Conservation (phyloP, 1,140 invertebrate genomes). For the Bicyclus anynana region DNA sequence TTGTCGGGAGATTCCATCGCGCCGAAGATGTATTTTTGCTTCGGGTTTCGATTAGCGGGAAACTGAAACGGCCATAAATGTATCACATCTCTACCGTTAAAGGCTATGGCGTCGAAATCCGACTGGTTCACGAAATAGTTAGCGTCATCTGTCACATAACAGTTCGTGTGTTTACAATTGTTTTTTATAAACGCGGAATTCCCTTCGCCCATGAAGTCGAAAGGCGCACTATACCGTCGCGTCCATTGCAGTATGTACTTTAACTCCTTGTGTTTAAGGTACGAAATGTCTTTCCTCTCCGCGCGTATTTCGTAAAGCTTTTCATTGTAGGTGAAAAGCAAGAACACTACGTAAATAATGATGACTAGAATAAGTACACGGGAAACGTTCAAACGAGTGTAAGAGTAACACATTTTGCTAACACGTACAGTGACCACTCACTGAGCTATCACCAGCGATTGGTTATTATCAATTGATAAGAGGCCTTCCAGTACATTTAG, state of each 20-base stretch:
- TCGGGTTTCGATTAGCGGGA: slow-evolving; percentile 29
- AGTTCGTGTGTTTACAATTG: slow-evolving; percentile 42
- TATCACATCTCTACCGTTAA: slow-evolving; percentile 44
- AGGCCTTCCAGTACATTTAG: too few relatives aligned
- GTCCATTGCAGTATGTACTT: slow-evolving; percentile 51
- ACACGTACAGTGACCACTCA: neutral
- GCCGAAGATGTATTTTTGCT: slow-evolving; percentile 63
- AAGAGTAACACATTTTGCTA: neutral
- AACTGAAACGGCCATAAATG: slow-evolving; percentile 27
- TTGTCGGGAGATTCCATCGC: slow-evolving; percentile 55
- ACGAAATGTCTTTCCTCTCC: slow-evolving; percentile 8
- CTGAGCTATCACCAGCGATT: neutral
- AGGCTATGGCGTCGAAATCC: slow-evolving; percentile 47
- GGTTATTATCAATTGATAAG: neutral
- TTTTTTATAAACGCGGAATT: slow-evolving; percentile 36
- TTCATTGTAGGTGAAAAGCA: neutral
- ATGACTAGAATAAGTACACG: neutral
- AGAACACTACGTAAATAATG: neutral
- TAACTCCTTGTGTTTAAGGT: slow-evolving; percentile 19
- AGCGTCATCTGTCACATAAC: slow-evolving; percentile 41
- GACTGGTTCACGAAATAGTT: slow-evolving; percentile 26
- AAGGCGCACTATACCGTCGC: slow-evolving; percentile 32
- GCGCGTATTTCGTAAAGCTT: neutral
- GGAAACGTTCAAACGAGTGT: neutral
- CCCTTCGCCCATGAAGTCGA: slow-evolving; percentile 39